Evolutionary conservation across 2,113 vertebrate species (phyloP).

Genomic region (Atherinomorus stipes): DNA sequence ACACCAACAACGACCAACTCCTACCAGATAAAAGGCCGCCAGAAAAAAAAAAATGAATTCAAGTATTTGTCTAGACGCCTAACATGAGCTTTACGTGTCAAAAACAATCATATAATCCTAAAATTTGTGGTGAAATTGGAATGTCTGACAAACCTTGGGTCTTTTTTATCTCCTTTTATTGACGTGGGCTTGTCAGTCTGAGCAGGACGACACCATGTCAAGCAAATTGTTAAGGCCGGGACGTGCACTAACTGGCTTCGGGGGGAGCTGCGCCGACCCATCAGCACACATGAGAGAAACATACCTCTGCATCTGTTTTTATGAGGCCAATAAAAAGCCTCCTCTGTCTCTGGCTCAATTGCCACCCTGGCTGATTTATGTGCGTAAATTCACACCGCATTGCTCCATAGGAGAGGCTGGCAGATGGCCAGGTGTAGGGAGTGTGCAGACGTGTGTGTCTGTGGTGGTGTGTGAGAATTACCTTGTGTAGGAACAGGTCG

Average conservation of each 20-base stretch:
- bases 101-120: conserved; percentile 40
- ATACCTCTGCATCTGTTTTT: conserved; percentile 82
- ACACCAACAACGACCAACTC: conserved; percentile 47
- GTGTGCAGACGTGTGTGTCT: conserved; percentile 26
- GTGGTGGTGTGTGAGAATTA: conserved; percentile 20
- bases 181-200: conserved; percentile 22
- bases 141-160: conserved; percentile 25
- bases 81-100: conserved; percentile 30
- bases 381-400: conserved; percentile 68
- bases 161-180: conserved; percentile 52
- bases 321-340: conserved; percentile 80
- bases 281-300: conserved; percentile 76
- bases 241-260: conserved; percentile 73
- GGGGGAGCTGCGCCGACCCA: conserved; percentile 50
- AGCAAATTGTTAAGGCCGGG: conserved; percentile 74
- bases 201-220: conserved; percentile 48
- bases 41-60: conserved; percentile 49
- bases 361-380: conserved; percentile 82
- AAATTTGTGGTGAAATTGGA: conserved; percentile 61
- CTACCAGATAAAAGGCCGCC: background rate
- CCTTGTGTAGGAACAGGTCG: conserved; percentile 51
- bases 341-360: conserved; percentile 74
- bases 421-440: conserved; percentile 73
- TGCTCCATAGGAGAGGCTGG: conserved; percentile 75
- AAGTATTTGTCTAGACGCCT: conserved; percentile 62